Percentiles rank a stretch among this genome's conserved stretches.
Evolutionary conservation across 2,888 invertebrate genomes (phyloP).

Genomic region (Troilus luridus): DNA sequence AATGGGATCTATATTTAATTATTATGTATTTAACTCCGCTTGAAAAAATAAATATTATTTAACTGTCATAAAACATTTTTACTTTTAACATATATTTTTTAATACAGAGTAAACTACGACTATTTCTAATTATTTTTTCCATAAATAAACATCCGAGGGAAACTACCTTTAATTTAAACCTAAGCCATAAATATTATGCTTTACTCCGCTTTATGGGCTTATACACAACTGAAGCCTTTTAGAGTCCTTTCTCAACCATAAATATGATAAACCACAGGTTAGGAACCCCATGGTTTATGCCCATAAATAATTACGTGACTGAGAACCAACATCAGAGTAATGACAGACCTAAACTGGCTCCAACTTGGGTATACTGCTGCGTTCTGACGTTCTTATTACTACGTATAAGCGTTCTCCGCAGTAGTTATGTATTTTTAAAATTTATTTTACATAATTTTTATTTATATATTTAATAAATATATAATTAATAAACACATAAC

Average conservation of each 20-base stretch:
- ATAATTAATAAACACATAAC: neutral
- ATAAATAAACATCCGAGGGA: neutral
- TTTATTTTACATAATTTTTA: neutral
- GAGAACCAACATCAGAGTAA: constrained; percentile 15
- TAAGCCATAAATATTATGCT: neutral
- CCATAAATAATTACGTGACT: constrained; percentile 20
- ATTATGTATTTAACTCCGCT: too few relatives aligned
- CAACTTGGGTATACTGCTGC: neutral
- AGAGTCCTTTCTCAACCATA: constrained; percentile 27
- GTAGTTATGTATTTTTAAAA: neutral
- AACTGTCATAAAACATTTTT: neutral
- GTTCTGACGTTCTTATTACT: neutral
- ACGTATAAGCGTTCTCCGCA: neutral
- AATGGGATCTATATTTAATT: too few relatives aligned
- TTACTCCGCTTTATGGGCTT: neutral
- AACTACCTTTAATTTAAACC: neutral
- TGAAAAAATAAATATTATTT: too few relatives aligned
- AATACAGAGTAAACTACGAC: neutral
- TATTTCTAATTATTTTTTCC: neutral
- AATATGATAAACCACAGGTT: constrained; percentile 37
- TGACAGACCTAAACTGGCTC: constrained; percentile 29
- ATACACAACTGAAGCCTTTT: neutral
- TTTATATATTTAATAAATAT: neutral
- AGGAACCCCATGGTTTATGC: constrained; percentile 22
- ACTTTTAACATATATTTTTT: neutral